These are phyloP conservation scores for Dione vanillae DNA, from an alignment of 2,888 invertebrate genomes.

Conservation along the genomic window DNA sequence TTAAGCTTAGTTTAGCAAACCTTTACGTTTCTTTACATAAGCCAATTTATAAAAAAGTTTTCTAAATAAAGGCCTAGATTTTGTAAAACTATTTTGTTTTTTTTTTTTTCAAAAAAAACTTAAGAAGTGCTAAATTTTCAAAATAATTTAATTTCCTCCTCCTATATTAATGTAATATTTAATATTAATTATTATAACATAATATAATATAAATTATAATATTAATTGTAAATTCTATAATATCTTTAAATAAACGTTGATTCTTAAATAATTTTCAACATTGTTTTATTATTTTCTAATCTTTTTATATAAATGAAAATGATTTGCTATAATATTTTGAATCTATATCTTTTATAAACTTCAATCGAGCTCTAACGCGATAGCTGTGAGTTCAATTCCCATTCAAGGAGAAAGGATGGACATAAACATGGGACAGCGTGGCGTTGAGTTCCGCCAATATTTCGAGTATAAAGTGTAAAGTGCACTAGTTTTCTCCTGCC, in stretches of 20 bases:
- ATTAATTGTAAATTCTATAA: conserved; percentile 53
- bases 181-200: conserved; percentile 36
- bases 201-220: conserved; percentile 36
- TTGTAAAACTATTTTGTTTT: background rate
- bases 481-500: too few relatives aligned
- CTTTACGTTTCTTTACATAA: too few relatives aligned
- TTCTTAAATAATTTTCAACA: conserved; percentile 47
- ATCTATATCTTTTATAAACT: too few relatives aligned
- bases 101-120: background rate
- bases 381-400: background rate
- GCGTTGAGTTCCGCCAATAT: too few relatives aligned
- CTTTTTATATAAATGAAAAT: too few relatives aligned
- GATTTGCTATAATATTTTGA: too few relatives aligned
- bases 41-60: too few relatives aligned
- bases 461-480: too few relatives aligned
- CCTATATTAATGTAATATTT: conserved; percentile 17
- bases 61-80: too few relatives aligned
- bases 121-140: background rate
- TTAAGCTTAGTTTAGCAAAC: too few relatives aligned
- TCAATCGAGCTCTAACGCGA: background rate
- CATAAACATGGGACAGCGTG: too few relatives aligned
- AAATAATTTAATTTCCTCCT: conserved; percentile 22
- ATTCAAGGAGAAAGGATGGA: background rate
- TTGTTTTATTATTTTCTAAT: conserved; percentile 34
- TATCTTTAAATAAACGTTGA: conserved; percentile 57